phyloP scores from a whole-genome alignment of 2,888 invertebrate species.

The Ypsolopha scabrella region DNA sequence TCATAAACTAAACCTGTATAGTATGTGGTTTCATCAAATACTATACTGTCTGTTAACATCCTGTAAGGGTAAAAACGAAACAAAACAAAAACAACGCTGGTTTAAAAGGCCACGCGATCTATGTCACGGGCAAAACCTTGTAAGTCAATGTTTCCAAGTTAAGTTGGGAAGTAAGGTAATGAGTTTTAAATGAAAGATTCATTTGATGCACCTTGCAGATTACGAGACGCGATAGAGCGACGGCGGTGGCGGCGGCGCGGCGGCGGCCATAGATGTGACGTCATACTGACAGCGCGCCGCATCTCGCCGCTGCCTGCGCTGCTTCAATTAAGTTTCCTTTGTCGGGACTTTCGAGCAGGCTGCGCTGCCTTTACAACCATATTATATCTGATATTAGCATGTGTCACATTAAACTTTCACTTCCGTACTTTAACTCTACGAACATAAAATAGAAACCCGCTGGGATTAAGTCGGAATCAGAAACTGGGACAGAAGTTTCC shows the following conservation, averaged over 20 bases:
- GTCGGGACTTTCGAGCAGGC: slow-evolving; percentile 1
- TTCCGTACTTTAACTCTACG: neutral
- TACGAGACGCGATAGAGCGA: neutral
- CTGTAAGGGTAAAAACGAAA: too few species aligned
- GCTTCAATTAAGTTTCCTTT: slow-evolving; percentile 6
- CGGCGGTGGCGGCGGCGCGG: neutral
- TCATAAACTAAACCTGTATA: too few species aligned
- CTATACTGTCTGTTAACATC: too few species aligned
- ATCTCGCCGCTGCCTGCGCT: slow-evolving; percentile 1
- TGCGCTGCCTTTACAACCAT: slow-evolving; percentile 2
- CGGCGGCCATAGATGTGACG: neutral
- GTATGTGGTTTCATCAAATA: too few species aligned
- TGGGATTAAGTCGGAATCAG: neutral
- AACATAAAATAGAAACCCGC: neutral
- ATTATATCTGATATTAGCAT: neutral
- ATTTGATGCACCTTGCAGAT: slow-evolving; percentile 1
- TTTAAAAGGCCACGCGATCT: too few species aligned
- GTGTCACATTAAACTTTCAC: neutral
- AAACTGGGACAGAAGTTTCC: neutral
- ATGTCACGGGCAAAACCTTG: too few species aligned
- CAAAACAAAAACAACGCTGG: too few species aligned
- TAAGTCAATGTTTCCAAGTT: too few species aligned
- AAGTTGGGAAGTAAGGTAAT: too few species aligned
- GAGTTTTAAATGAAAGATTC: neutral
- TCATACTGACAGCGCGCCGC: neutral